Base-by-base conservation (phyloP, 2,888 invertebrate species). In the Latrodectus elegans region DNA sequence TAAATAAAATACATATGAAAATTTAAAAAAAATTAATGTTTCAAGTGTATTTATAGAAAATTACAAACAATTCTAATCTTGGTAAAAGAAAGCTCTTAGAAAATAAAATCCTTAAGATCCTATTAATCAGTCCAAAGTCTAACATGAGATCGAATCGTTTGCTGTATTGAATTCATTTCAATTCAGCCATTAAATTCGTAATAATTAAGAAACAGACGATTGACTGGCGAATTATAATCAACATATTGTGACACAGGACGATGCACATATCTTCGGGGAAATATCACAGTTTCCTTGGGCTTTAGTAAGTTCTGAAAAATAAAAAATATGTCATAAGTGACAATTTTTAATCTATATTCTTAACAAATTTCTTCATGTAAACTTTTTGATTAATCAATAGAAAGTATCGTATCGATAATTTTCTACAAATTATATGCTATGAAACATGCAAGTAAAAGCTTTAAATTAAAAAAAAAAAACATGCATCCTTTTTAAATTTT, bases 261-360 rank as follows among this genome's bases (percentile, higher is more conserved):
- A 15, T 78, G 74, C 14, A 17, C 17, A 49, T 78, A 82, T 10
- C 76, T 53, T 65, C 71, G 76, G 2, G 86, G 86, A 60, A 87
- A 87, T 87, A 87, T 87, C 86, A 87, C 86, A 87, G 86, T 53
- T 77, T 87, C 86, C 70, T 87, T 87, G 76, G 86, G 86, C 76
- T 81, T 80, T 81, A 87, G 77, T 70, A 81, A 81, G 55, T 73
- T 87, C 86, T 87, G 64, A 2, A 87, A 86, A 51, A 38, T 12
- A 49, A 49, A 60, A 65, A 73, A 49, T n/a, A 68, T 8, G 65
- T 2, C 6, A 38, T 38, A 38, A 38, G 6, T 38, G 6, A 38
- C 1, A 38, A 22, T 22, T 22, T 22, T 22, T 1, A 22, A 38
- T 6, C 38, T 38, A 38, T 38, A 38, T 38, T 38, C 6, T 38